phyloP scores from a whole-genome alignment of 2,888 invertebrate genomes.

The Cepaea hortensis region DNA sequence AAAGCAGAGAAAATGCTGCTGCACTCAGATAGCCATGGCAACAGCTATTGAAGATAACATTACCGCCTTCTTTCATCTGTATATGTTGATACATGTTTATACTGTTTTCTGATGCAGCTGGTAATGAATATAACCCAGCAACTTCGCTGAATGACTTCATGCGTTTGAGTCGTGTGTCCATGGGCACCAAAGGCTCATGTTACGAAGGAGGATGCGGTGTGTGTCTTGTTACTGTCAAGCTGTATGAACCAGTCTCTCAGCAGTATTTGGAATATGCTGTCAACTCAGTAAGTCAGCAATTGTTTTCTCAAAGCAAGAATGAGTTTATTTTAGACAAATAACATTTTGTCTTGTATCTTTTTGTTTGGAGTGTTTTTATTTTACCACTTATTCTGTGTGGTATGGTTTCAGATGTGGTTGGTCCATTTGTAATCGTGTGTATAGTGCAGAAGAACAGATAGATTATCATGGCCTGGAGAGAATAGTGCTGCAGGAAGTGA shows the following conservation, averaged over 20 bases:
- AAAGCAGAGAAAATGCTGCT: too few species aligned
- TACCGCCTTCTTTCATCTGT: too few species aligned
- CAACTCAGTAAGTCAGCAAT: slow-evolving; percentile 64
- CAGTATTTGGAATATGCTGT: slow-evolving; percentile 61
- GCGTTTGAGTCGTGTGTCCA: slow-evolving; percentile 56
- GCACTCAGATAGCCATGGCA: too few species aligned
- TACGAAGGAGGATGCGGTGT: slow-evolving; percentile 77
- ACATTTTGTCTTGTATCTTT: neutral
- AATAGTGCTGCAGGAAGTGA: too few species aligned
- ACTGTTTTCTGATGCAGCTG: slow-evolving; percentile 22
- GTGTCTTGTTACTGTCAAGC: slow-evolving; percentile 73
- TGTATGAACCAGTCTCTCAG: slow-evolving; percentile 61
- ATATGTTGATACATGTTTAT: neutral
- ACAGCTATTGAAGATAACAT: too few species aligned
- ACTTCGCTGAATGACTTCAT: slow-evolving; percentile 62
- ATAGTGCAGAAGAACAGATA: too few species aligned
- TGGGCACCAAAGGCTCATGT: slow-evolving; percentile 76
- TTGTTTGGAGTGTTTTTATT: neutral
- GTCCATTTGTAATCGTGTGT: too few species aligned
- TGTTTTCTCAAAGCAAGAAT: neutral
- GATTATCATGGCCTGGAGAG: too few species aligned
- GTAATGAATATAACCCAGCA: slow-evolving; percentile 50
- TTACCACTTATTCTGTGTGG: neutral
- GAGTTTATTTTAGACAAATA: too few species aligned
- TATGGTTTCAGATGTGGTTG: too few species aligned